phyloP scores from a whole-genome alignment of 1,140 invertebrate genomes.

The Hyles vespertilio region DNA sequence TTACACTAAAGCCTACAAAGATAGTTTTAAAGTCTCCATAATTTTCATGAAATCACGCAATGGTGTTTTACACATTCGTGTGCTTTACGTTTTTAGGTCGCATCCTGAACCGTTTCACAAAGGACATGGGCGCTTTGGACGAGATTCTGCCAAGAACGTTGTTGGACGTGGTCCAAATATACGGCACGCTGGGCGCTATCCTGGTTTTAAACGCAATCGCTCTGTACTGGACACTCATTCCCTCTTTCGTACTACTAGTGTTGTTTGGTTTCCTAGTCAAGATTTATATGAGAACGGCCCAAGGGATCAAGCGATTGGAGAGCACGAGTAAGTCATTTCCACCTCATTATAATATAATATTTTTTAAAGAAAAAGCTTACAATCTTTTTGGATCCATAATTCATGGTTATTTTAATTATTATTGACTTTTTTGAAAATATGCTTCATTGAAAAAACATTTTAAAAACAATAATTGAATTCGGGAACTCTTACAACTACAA shows the following conservation, averaged over 20 bases:
- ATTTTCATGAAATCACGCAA: no score
- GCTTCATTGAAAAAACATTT: no score
- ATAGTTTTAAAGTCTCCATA: no score
- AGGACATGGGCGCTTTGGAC: constrained; percentile 87
- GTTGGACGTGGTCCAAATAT: constrained; percentile 86
- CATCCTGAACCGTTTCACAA: constrained; percentile 85
- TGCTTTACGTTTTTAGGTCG: constrained; percentile 66
- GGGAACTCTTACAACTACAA: no score
- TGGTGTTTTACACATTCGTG: background rate
- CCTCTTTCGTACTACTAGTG: constrained; percentile 79
- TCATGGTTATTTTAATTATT: no score
- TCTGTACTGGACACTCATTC: constrained; percentile 84
- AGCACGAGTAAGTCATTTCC: constrained; percentile 79
- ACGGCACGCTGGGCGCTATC: constrained; percentile 76
- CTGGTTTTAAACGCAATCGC: constrained; percentile 82
- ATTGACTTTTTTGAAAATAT: no score
- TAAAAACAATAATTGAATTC: no score
- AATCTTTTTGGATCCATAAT: no score
- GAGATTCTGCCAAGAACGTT: constrained; percentile 88
- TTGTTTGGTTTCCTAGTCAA: constrained; percentile 83
- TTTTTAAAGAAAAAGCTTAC: no score
- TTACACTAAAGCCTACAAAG: no score
- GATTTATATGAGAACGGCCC: constrained; percentile 87
- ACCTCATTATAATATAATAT: no score
- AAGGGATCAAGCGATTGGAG: constrained; percentile 90